Percentiles rank a stretch among this genome's conserved stretches.
Conservation (phyloP, 2,888 invertebrate genomes). For the Sepioteuthis lessoniana region DNA sequence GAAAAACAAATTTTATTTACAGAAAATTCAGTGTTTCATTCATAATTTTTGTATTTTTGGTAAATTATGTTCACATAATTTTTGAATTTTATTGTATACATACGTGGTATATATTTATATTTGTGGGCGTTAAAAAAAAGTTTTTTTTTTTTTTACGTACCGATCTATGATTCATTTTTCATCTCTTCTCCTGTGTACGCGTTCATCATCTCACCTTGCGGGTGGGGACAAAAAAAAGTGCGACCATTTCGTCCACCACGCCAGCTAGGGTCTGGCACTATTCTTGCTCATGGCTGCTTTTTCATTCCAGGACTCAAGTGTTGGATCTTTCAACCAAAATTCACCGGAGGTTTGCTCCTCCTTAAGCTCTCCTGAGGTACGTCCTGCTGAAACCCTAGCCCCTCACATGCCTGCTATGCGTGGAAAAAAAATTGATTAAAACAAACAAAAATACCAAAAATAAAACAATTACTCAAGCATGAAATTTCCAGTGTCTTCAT, state of each 20-base stretch:
- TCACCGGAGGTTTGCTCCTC: constrained; percentile 46
- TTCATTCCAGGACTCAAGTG: constrained; percentile 45
- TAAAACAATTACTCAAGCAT: neutral
- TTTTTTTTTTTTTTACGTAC: neutral
- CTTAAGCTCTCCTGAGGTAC: constrained; percentile 46
- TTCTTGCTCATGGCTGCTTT: constrained; percentile 35
- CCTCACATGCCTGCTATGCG: constrained; percentile 43
- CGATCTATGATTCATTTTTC: neutral
- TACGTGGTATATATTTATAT: neutral
- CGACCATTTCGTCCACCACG: neutral
- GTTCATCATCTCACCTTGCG: neutral
- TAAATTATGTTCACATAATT: too few species aligned
- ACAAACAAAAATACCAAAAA: neutral
- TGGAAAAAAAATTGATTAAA: neutral
- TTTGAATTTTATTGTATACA: too few species aligned
- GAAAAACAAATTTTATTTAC: too few species aligned
- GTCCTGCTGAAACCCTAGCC: constrained; percentile 23
- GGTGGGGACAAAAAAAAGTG: neutral
- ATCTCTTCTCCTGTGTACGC: neutral
- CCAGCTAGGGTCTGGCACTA: neutral
- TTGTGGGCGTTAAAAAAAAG: neutral
- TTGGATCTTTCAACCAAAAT: constrained; percentile 46
- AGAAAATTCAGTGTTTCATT: too few species aligned
- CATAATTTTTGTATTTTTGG: too few species aligned
- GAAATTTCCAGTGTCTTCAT: neutral